Conservation (phyloP, 2,797 vertebrate species). For the Streptopelia turtur region DNA sequence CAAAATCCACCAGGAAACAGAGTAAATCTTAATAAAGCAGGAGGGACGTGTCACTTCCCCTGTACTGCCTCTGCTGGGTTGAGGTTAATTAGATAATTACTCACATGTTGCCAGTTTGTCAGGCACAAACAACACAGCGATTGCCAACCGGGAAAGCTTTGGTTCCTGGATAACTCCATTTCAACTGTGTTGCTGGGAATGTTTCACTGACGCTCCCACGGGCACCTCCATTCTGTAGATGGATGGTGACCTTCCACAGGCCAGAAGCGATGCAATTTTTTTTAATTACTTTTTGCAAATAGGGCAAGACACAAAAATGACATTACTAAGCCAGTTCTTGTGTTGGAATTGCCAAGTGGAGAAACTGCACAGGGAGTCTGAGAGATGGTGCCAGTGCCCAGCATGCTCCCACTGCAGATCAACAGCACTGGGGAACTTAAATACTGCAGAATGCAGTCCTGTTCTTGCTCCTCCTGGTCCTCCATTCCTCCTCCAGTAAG, state of each 20-base stretch:
- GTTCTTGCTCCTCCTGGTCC: background rate
- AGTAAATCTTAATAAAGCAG: background rate
- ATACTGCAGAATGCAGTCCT: background rate
- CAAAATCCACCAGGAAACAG: background rate
- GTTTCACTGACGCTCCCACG: accelerated
- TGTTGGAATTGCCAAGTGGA: background rate
- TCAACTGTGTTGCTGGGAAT: accelerated
- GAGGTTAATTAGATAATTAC: slow-evolving; percentile 40
- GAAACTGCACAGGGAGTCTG: background rate
- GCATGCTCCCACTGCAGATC: background rate
- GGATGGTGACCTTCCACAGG: background rate
- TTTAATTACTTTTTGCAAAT: background rate
- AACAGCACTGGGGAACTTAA: background rate
- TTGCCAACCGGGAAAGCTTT: background rate
- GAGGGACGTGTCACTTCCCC: background rate
- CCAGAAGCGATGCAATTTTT: background rate
- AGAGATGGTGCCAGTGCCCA: background rate
- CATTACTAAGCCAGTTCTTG: background rate
- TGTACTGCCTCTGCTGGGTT: background rate
- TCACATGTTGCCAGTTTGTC: background rate
- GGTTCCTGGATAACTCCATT: background rate
- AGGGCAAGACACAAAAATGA: background rate
- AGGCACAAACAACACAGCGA: background rate
- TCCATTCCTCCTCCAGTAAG: background rate
- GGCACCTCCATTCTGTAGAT: background rate